Conservation (phyloP, 2,888 invertebrate genomes). For the Cantharis lateralis region DNA sequence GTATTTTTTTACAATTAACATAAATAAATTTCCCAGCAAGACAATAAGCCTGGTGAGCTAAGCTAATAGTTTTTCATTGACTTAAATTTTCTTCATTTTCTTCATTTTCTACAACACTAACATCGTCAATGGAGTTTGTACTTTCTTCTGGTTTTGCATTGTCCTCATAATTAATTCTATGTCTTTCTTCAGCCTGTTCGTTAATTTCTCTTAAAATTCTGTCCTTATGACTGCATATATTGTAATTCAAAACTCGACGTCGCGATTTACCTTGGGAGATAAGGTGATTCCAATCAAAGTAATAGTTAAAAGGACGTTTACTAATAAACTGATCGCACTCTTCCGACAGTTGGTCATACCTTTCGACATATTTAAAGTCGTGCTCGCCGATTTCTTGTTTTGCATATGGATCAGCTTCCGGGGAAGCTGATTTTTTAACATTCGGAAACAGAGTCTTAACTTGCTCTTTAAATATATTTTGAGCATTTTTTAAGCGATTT, state of each 20-base stretch:
- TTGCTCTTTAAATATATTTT: constrained; percentile 68
- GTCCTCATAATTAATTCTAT: not conserved
- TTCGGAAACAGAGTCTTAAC: constrained; percentile 68
- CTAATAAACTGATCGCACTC: constrained; percentile 55
- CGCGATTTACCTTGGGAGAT: constrained; percentile 60
- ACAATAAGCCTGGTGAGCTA: too few species aligned
- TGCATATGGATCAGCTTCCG: constrained; percentile 52
- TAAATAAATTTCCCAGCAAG: too few species aligned
- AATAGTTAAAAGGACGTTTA: constrained; percentile 57
- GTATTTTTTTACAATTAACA: not conserved
- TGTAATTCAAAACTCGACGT: constrained; percentile 57
- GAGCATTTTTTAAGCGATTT: constrained; percentile 62
- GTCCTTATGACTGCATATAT: not conserved
- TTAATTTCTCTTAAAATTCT: not conserved
- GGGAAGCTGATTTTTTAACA: constrained; percentile 58
- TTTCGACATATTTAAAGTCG: constrained; percentile 51
- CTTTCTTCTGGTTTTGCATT: not conserved
- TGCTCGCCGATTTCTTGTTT: constrained; percentile 53
- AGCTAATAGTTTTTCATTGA: not conserved
- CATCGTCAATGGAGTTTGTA: not conserved
- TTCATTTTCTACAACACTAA: not conserved
- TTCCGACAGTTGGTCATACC: constrained; percentile 52
- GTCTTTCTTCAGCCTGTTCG: not conserved
- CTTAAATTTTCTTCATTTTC: not conserved
- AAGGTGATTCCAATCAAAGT: constrained; percentile 63